Evolutionary conservation across 2,113 vertebrate genomes (phyloP).

Genomic region (Sinocyclocheilus anophthalmus): DNA sequence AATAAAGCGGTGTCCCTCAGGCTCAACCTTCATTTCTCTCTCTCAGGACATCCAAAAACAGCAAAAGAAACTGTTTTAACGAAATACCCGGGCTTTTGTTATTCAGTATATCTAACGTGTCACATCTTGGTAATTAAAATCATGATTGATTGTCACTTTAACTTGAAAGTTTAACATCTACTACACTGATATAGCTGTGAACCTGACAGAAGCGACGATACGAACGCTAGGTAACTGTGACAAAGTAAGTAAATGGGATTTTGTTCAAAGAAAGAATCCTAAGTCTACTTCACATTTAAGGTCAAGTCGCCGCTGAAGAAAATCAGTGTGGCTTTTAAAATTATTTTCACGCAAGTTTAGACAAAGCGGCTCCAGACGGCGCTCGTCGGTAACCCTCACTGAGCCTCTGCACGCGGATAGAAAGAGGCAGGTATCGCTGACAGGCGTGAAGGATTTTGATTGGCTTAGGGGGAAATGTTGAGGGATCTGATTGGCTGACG

Average conservation of each 20-base stretch:
- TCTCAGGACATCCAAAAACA: constrained; percentile 38
- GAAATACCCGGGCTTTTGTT: neutral
- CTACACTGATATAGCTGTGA: neutral
- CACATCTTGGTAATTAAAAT: neutral
- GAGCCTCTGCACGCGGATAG: constrained; percentile 43
- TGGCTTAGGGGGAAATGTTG: constrained; percentile 56
- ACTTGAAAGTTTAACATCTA: neutral
- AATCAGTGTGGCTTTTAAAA: constrained; percentile 28
- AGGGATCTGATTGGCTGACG: constrained; percentile 69
- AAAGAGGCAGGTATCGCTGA: constrained; percentile 66
- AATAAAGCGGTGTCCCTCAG: constrained; percentile 65
- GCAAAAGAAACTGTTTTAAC: neutral
- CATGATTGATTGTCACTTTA: neutral
- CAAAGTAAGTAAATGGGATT: neutral
- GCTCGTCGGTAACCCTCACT: constrained; percentile 56
- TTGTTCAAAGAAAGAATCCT: neutral
- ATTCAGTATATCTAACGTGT: neutral
- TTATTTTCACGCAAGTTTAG: constrained; percentile 51
- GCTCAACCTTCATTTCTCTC: constrained; percentile 40
- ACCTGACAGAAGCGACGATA: neutral
- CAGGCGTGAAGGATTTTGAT: neutral
- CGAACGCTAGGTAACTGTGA: neutral
- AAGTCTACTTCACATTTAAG: constrained; percentile 9
- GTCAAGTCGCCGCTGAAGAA: constrained; percentile 17
- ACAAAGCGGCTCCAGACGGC: constrained; percentile 69